phyloP scores from a whole-genome alignment of 30 jellyfish, hydroid and myxozoan species.

The Pseudorhiza aurosa region DNA sequence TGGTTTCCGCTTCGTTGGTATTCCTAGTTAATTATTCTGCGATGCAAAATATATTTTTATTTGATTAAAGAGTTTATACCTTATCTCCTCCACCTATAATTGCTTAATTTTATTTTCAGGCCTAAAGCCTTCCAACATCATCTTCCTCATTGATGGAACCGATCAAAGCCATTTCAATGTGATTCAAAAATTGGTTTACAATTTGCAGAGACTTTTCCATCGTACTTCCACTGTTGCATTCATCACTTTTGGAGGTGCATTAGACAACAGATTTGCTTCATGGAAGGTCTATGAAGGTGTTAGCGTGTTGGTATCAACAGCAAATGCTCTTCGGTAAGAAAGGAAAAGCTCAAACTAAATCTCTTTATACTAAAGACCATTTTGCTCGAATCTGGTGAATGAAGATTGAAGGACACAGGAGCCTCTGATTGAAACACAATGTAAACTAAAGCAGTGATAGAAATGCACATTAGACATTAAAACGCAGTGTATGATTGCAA shows the following conservation, averaged over 20 bases:
- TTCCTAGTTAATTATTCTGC: no score
- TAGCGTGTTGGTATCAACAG: constrained; percentile 22
- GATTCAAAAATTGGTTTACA: constrained; percentile 74
- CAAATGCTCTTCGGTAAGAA: constrained; percentile 34
- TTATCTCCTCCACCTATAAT: no score
- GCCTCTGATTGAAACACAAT: no score
- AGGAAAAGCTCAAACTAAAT: not conserved
- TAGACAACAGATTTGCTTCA: constrained; percentile 63
- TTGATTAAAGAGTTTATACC: no score
- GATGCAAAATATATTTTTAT: no score
- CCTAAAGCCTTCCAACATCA: constrained; percentile 73
- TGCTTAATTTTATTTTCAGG: constrained; percentile 73
- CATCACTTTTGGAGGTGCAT: constrained; percentile 88
- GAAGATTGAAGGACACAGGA: not conserved
- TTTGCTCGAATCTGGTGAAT: not conserved
- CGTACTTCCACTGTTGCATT: constrained; percentile 77
- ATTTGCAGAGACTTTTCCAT: constrained; percentile 71
- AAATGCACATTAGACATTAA: no score
- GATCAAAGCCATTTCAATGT: constrained; percentile 88
- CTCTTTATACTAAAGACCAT: not conserved
- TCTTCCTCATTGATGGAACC: constrained; percentile 93
- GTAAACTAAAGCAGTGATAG: no score
- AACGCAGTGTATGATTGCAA: no score
- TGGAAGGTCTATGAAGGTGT: constrained; percentile 67
- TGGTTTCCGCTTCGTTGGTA: no score